phyloP scores from a whole-genome alignment of 2,797 vertebrate genomes.

The Sebastes iracundus region DNA sequence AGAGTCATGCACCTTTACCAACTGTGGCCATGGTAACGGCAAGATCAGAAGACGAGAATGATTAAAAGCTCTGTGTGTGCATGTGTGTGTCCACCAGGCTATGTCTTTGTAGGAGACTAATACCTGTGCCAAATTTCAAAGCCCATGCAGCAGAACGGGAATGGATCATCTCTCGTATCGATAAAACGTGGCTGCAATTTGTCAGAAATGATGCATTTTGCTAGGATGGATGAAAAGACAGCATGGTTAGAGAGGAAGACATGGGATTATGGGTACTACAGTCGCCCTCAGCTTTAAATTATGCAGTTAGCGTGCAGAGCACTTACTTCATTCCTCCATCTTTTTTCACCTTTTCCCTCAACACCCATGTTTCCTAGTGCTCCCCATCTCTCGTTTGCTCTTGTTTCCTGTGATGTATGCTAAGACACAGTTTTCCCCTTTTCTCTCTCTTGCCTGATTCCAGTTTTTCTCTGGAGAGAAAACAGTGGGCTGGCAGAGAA shows the following conservation, averaged over 20 bases:
- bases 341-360: slow-evolving; percentile 53
- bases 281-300: slow-evolving; percentile 71
- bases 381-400: slow-evolving; percentile 3
- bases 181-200: slow-evolving; percentile 6
- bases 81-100: slow-evolving; percentile 22
- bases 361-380: slow-evolving; percentile 26
- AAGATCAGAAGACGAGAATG: slow-evolving; percentile 74
- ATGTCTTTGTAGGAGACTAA: slow-evolving; percentile 39
- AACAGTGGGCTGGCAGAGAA: background rate
- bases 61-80: slow-evolving; percentile 56
- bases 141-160: slow-evolving; percentile 25
- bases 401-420: slow-evolving; percentile 12
- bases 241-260: slow-evolving; percentile 26
- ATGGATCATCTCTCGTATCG: slow-evolving; percentile 1
- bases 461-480: background rate
- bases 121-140: slow-evolving; percentile 52
- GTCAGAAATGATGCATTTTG: slow-evolving; percentile 9
- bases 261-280: slow-evolving; percentile 53
- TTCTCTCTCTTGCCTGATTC: slow-evolving; percentile 9
- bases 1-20: slow-evolving; percentile 75
- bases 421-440: background rate
- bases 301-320: slow-evolving; percentile 70
- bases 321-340: slow-evolving; percentile 55
- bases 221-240: slow-evolving; percentile 23
- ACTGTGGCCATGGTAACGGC: slow-evolving; percentile 81